Conservation (phyloP, 2,797 vertebrate species). For the Rhincodon typus region DNA sequence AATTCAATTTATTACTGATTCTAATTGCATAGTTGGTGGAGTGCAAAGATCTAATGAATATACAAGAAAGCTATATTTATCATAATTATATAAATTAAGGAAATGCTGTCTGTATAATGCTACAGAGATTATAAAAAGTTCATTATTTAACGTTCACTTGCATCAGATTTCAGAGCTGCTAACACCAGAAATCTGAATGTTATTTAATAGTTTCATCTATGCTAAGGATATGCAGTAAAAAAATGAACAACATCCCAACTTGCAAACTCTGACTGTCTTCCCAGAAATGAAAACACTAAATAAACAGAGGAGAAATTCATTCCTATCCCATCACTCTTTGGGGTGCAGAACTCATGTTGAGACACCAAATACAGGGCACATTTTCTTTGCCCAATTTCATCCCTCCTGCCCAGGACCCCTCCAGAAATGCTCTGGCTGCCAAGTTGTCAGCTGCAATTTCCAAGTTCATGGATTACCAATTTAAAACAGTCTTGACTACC, state of each 20-base stretch:
- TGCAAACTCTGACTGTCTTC: not conserved
- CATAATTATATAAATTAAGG: conserved; percentile 21
- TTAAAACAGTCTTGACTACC: not conserved
- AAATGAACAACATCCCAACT: not conserved
- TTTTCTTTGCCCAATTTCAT: not conserved
- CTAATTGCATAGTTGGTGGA: conserved; percentile 24
- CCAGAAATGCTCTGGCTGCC: not conserved
- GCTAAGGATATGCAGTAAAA: not conserved
- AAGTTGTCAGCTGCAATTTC: not conserved
- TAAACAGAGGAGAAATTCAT: not conserved
- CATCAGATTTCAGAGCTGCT: not conserved
- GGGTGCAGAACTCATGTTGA: not conserved
- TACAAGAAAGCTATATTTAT: not conserved
- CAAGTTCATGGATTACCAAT: not conserved
- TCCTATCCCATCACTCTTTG: not conserved
- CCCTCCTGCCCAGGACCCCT: not conserved
- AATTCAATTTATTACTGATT: conserved; percentile 23
- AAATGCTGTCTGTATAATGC: not conserved
- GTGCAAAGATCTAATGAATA: not conserved
- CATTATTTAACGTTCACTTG: not conserved
- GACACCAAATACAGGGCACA: not conserved
- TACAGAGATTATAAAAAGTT: not conserved
- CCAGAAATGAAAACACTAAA: not conserved
- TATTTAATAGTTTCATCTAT: not conserved
- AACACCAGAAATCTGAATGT: not conserved